These are phyloP conservation scores for Prunella himalayana DNA, from an alignment of 2,113 vertebrate genomes.

Conservation along the genomic window DNA sequence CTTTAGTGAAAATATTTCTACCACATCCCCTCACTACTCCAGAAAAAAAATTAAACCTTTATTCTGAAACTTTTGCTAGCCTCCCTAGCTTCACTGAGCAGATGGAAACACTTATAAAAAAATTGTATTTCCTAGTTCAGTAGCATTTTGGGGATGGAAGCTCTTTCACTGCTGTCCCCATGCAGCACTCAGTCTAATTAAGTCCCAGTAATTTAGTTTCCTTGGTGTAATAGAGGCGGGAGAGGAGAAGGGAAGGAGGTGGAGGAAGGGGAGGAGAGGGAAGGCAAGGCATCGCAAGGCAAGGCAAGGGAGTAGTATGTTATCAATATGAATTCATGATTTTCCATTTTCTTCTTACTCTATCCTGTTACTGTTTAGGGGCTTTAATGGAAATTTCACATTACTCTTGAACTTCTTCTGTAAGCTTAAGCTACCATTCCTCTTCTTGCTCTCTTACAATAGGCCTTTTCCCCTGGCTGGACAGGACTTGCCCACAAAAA, in stretches of 20 bases:
- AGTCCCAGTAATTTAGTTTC: background rate
- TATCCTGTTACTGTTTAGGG: background rate
- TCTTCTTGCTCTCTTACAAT: background rate
- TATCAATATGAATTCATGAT: background rate
- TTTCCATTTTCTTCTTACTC: background rate
- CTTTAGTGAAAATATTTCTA: background rate
- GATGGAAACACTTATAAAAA: background rate
- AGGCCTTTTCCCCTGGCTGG: background rate
- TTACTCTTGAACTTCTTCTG: background rate
- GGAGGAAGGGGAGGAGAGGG: background rate
- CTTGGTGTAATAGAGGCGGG: background rate
- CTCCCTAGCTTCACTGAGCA: background rate
- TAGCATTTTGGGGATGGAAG: background rate
- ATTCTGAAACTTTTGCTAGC: background rate
- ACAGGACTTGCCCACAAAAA: background rate
- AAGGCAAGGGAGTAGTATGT: background rate
- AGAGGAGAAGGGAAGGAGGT: background rate
- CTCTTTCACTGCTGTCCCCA: background rate
- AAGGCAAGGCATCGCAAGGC: background rate
- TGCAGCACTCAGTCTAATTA: background rate
- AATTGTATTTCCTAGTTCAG: background rate
- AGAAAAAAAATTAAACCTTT: background rate
- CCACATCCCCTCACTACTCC: rapidly evolving
- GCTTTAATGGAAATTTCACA: background rate
- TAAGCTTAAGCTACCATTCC: background rate